Conservation (phyloP, 2,113 vertebrate species). For the Nycticebus coucang region DNA sequence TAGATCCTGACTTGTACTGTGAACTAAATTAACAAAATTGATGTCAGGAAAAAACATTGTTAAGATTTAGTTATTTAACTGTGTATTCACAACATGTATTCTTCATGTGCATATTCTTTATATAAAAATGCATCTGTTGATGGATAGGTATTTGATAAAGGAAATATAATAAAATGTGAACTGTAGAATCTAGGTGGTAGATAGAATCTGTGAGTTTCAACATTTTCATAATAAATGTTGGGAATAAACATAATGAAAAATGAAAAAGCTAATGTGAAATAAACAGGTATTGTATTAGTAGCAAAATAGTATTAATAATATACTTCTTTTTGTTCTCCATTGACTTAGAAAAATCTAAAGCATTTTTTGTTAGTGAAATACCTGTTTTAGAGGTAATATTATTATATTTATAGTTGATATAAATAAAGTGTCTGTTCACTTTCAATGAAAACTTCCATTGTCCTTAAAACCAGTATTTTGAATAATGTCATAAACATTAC, state of each 20-base stretch:
- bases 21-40: constrained; percentile 29
- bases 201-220: neutral
- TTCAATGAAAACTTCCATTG: constrained; percentile 50
- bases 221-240: constrained; percentile 33
- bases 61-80: constrained; percentile 20
- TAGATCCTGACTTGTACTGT: neutral
- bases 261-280: constrained; percentile 12
- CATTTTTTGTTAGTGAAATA: constrained; percentile 19
- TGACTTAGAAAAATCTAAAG: constrained; percentile 42
- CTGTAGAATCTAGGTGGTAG: neutral
- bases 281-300: neutral
- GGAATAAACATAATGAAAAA: neutral
- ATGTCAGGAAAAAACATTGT: neutral
- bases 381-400: constrained; percentile 26
- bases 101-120: neutral
- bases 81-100: neutral
- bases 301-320: neutral
- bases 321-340: constrained; percentile 2
- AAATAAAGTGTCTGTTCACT: constrained; percentile 37
- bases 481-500: neutral
- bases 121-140: neutral
- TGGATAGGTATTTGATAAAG: constrained; percentile 24
- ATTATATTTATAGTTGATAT: neutral
- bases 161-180: constrained; percentile 1
- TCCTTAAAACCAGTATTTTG: constrained; percentile 45